A percentile compares a stretch with the other conserved stretches of the same genome.
phyloP scores from a whole-genome alignment of 2,888 invertebrate species.

The Pollenia labialis region DNA sequence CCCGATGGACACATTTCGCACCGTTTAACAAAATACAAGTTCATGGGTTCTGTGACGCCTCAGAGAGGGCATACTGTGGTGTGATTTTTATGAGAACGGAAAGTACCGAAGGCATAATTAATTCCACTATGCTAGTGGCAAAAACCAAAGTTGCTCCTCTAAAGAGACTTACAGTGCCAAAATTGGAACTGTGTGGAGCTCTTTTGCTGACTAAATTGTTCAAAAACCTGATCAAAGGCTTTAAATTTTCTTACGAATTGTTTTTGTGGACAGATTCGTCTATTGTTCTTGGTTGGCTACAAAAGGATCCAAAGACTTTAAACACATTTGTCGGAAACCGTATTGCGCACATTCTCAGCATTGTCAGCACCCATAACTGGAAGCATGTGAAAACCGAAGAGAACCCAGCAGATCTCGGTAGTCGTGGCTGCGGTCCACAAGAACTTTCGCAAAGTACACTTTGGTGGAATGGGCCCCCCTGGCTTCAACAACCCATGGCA shows the following conservation, averaged over 20 bases:
- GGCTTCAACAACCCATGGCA: background rate
- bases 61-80: conserved; percentile 5
- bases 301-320: background rate
- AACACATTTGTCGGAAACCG: background rate
- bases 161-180: background rate
- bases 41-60: conserved; percentile 13
- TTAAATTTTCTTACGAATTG: too few relatives aligned
- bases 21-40: background rate
- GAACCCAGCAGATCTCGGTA: too few relatives aligned
- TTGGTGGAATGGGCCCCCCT: too few relatives aligned
- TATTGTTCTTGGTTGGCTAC: conserved; percentile 3
- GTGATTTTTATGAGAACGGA: background rate
- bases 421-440: too few relatives aligned
- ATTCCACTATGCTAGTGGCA: background rate
- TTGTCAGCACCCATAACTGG: too few relatives aligned
- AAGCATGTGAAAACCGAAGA: too few relatives aligned
- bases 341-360: too few relatives aligned
- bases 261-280: conserved; percentile 3
- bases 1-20: background rate
- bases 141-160: conserved; percentile 20
- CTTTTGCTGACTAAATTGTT: background rate
- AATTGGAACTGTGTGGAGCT: background rate
- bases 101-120: background rate
- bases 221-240: background rate
- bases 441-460: too few relatives aligned